Conservation (phyloP, 2,888 invertebrate species). For the Hylaea fasciaria region DNA sequence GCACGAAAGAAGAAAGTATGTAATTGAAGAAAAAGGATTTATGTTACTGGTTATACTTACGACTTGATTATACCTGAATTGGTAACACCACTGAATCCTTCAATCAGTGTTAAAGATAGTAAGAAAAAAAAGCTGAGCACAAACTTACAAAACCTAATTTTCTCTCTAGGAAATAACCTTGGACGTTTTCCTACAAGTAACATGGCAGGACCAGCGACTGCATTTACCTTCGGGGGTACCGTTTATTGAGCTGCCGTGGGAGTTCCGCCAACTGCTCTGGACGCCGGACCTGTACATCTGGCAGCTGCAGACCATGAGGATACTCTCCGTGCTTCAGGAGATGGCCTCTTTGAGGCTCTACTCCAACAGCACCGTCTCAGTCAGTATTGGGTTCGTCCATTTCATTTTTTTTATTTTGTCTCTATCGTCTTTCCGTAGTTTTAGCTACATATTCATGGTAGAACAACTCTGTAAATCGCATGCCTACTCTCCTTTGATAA, state of each 20-base stretch:
- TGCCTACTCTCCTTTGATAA: no score
- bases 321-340: constrained; percentile 86
- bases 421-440: not conserved
- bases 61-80: no score
- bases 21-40: no score
- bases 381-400: constrained; percentile 86
- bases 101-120: no score
- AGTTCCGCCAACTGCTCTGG: constrained; percentile 85
- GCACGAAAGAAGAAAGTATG: no score
- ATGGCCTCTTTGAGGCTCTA: constrained; percentile 86
- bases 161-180: constrained; percentile 84
- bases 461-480: not conserved
- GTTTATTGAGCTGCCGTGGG: constrained; percentile 86
- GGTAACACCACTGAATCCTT: no score
- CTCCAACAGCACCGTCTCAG: constrained; percentile 86
- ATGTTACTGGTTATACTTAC: no score
- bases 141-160: not conserved
- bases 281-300: constrained; percentile 87
- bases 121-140: no score
- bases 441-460: not conserved
- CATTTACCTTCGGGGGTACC: constrained; percentile 71
- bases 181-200: constrained; percentile 87
- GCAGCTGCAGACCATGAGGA: constrained; percentile 86
- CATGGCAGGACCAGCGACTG: constrained; percentile 85
- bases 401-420: constrained; percentile 32